These are phyloP conservation scores for Protophormia terraenovae DNA, from an alignment of 2,888 invertebrate genomes.

Conservation along the genomic window DNA sequence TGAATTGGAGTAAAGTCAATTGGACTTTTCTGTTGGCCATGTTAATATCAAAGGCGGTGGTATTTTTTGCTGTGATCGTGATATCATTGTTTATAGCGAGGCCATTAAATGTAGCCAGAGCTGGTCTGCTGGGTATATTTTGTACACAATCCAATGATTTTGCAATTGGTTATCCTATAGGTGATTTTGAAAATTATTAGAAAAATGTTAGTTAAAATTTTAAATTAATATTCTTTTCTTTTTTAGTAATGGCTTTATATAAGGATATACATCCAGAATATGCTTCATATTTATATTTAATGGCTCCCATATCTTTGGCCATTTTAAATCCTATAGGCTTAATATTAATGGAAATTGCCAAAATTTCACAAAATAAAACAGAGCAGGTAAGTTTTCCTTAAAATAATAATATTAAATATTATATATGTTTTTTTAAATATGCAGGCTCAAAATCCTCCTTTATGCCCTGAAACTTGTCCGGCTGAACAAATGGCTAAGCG, in stretches of 20 bases:
- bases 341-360: constrained; percentile 91
- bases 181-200: constrained; percentile 77
- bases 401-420: not conserved
- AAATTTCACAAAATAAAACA: constrained; percentile 79
- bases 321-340: constrained; percentile 96
- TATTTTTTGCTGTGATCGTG: constrained; percentile 90
- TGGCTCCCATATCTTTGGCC: constrained; percentile 96
- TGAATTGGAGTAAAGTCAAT: constrained; percentile 92
- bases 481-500: constrained; percentile 74
- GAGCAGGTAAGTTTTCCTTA: constrained; percentile 71
- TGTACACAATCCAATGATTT: constrained; percentile 99
- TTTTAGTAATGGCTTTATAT: constrained; percentile 91
- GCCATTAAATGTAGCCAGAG: constrained; percentile 90
- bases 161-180: constrained; percentile 96
- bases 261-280: constrained; percentile 93
- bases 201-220: not conserved
- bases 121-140: constrained; percentile 96
- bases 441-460: constrained; percentile 73
- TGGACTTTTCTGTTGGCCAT: constrained; percentile 95
- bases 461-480: constrained; percentile 77
- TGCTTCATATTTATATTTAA: constrained; percentile 93
- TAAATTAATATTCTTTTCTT: not conserved
- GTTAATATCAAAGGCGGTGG: constrained; percentile 90
- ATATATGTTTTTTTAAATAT: not conserved
- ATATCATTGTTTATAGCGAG: constrained; percentile 90